A percentile compares a stretch with the other conserved stretches of the same genome.
phyloP scores from a whole-genome alignment of 2,797 vertebrate species.

The Aselliscus stoliczkanus region DNA sequence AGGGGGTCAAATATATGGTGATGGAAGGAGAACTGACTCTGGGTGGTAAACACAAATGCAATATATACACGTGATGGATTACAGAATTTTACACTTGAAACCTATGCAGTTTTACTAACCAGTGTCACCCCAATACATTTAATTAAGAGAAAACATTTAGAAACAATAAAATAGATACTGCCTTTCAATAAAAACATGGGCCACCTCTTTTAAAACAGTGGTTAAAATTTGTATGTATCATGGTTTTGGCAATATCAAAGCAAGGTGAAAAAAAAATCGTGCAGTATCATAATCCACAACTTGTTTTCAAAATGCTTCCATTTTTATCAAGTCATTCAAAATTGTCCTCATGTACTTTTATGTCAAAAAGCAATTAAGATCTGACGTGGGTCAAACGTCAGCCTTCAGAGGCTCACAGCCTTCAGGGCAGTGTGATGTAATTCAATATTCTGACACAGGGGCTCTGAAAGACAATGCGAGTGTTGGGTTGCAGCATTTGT shows the following conservation, averaged over 20 bases:
- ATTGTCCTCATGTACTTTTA: slow-evolving; percentile 65
- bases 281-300: background rate
- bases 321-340: slow-evolving; percentile 65
- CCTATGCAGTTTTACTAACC: too few species aligned
- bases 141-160: too few species aligned
- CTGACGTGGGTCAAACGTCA: slow-evolving; percentile 63
- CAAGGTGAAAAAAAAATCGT: background rate
- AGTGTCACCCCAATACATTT: too few species aligned
- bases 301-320: slow-evolving; percentile 25
- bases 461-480: slow-evolving; percentile 65
- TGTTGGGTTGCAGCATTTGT: slow-evolving; percentile 68
- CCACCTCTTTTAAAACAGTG: background rate
- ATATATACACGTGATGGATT: too few species aligned
- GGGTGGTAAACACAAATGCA: too few species aligned
- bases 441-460: slow-evolving; percentile 56
- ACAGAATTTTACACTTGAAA: too few species aligned
- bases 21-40: too few species aligned
- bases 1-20: too few species aligned
- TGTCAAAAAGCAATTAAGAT: slow-evolving; percentile 67
- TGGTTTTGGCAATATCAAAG: background rate
- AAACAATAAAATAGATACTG: background rate
- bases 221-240: slow-evolving; percentile 16
- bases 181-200: background rate
- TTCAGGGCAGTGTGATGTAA: slow-evolving; percentile 61
- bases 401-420: slow-evolving; percentile 58